These are phyloP conservation scores for Chelidonichthys spinosus DNA, from an alignment of 2,797 vertebrate genomes.

Conservation along the genomic window DNA sequence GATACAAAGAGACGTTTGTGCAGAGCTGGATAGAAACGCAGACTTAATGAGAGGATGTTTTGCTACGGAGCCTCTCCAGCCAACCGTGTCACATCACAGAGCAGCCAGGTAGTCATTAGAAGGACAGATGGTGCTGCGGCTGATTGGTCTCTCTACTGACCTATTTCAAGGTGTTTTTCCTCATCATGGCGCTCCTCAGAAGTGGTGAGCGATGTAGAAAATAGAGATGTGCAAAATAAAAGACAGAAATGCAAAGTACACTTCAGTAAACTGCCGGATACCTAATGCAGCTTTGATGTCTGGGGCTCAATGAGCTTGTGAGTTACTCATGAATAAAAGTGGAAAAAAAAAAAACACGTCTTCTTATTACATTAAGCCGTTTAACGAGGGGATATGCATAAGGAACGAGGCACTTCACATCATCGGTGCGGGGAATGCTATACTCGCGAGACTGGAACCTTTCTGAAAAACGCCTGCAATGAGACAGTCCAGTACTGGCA, in stretches of 20 bases:
- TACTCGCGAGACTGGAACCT: background rate
- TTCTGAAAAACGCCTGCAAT: background rate
- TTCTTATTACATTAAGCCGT: constrained; percentile 26
- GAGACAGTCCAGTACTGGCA: background rate
- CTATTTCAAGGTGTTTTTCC: constrained; percentile 74
- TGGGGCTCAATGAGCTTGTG: constrained; percentile 32
- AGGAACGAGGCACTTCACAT: background rate
- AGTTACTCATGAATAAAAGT: constrained; percentile 44
- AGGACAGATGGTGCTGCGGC: constrained; percentile 79
- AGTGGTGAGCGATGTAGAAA: constrained; percentile 39
- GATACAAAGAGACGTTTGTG: constrained; percentile 32
- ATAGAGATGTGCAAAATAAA: constrained; percentile 23
- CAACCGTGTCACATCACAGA: constrained; percentile 71
- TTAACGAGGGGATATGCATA: background rate
- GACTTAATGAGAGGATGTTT: constrained; percentile 68
- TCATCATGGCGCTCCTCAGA: constrained; percentile 56
- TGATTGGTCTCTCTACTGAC: constrained; percentile 77
- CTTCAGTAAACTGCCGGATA: constrained; percentile 35
- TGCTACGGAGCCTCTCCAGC: constrained; percentile 65
- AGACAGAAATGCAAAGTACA: constrained; percentile 50
- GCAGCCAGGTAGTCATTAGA: constrained; percentile 82
- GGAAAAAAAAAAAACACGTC: constrained; percentile 39
- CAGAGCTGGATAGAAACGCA: constrained; percentile 45
- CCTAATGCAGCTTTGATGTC: constrained; percentile 46
- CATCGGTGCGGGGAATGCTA: background rate